phyloP scores from a whole-genome alignment of 2,888 invertebrate species.

The Caenorhabditis uteleia region DNA sequence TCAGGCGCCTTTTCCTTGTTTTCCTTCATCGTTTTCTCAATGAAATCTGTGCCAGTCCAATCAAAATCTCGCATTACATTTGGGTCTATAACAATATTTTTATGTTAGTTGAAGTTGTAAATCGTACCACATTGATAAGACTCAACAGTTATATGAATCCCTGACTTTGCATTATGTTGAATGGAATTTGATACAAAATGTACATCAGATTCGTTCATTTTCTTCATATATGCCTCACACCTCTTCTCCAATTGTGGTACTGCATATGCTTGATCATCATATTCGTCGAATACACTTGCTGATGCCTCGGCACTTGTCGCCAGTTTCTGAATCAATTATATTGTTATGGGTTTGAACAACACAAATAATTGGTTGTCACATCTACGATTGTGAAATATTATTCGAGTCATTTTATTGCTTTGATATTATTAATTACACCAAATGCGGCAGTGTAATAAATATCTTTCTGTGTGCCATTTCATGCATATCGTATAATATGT shows the following conservation, averaged over 20 bases:
- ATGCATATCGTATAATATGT: too few species aligned
- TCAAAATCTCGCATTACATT: constrained; percentile 61
- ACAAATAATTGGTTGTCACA: too few species aligned
- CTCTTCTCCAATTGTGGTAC: constrained; percentile 32
- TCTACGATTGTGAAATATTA: too few species aligned
- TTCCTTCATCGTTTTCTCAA: constrained; percentile 52
- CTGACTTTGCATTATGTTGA: constrained; percentile 35
- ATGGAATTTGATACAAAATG: constrained; percentile 19
- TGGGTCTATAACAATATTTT: constrained; percentile 54
- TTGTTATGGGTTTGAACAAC: background rate
- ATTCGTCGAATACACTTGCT: constrained; percentile 19
- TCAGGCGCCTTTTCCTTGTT: constrained; percentile 44
- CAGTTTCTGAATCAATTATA: constrained; percentile 27
- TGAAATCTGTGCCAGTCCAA: constrained; percentile 52
- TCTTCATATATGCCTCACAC: constrained; percentile 35
- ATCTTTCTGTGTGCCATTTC: too few species aligned
- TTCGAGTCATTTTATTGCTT: too few species aligned
- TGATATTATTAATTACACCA: too few species aligned
- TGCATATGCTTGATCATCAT: constrained; percentile 35
- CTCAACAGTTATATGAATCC: constrained; percentile 59
- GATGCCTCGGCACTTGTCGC: constrained; percentile 30
- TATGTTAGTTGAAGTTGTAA: background rate
- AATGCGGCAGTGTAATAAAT: too few species aligned
- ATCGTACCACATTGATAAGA: constrained; percentile 55
- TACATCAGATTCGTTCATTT: constrained; percentile 45